Evolutionary conservation across 2,888 invertebrate genomes (phyloP).

Genomic region (Polydesmus complanatus): DNA sequence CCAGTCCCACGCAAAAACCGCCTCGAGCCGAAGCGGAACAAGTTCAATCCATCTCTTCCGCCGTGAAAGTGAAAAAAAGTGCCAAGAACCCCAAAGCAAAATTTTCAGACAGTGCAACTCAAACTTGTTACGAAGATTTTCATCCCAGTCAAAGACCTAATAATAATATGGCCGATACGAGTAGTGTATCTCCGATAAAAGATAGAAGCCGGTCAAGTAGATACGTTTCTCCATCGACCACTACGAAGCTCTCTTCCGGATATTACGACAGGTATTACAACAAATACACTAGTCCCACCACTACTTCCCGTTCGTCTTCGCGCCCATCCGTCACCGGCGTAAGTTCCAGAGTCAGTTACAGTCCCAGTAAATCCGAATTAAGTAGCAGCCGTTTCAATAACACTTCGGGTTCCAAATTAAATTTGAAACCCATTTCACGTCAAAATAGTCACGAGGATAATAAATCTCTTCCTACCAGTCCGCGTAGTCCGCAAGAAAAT

Average conservation of each 20-base stretch:
- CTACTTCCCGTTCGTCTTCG: background rate
- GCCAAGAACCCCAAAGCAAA: background rate
- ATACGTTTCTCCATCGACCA: background rate
- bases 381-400: background rate
- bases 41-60: background rate
- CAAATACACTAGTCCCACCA: background rate
- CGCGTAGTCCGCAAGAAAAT: background rate
- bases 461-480: background rate
- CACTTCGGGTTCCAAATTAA: background rate
- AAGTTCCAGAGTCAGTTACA: background rate
- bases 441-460: conserved; percentile 6
- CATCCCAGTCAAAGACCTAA: too few species aligned
- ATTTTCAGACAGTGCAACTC: background rate
- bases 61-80: background rate
- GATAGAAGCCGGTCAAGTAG: background rate
- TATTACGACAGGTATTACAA: conserved; percentile 11
- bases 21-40: background rate
- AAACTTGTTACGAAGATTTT: conserved; percentile 4
- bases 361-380: background rate
- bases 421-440: background rate
- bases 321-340: background rate
- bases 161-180: background rate
- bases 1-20: conserved; percentile 9
- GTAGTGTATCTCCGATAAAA: too few species aligned
- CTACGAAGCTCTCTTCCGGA: conserved; percentile 1